Base-by-base conservation (phyloP, 2,888 invertebrate species). In the Drosophila rubida region DNA sequence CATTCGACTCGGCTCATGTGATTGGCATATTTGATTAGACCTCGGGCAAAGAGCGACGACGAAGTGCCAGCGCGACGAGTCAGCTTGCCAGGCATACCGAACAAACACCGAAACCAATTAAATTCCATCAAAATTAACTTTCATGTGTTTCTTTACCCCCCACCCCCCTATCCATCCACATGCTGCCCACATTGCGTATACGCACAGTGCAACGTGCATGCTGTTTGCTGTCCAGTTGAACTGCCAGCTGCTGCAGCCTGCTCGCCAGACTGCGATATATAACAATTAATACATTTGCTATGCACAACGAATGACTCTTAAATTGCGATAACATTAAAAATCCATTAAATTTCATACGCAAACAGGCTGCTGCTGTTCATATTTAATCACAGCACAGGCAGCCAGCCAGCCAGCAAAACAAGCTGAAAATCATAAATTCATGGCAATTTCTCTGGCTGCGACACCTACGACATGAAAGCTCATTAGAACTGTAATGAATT, bases 11-110 rank as follows among this genome's bases (percentile, higher is more conserved):
- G 62, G 37, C 72, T 50, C 49, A 61, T 80, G 80, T 69, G 80
- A 65, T 71, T 72, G 77, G 84, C 82, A 86, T 83, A 79, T 77
- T 77, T 75, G 71, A 80, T 85, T 68, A 59, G 66, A 35, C 8
- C 30, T 41, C 14, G 35, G 66, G 44, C 48, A 16, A 37, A n/a
- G 41, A 13, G 19, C 11, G n/a, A 32, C 32, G 32, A 27, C n/a
- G 27, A 46, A 14, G 6, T n/a, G n/a, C 9, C 25, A 13, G 5
- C 27, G 16, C 16, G 23, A 7, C 51, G 69, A 59, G 32, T 11
- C 32, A 32, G 32, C 32, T 25, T 57, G 51, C 54, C 53, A 13
- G 41, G 23, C 57, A 60, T 55, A 32, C 62, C 35, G 19, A 41
- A 45, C 49, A 61, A 65, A 62, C 54, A 71, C 48, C 37, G 41